phyloP scores from a whole-genome alignment of 2,113 vertebrate genomes.

The Peromyscus leucopus region DNA sequence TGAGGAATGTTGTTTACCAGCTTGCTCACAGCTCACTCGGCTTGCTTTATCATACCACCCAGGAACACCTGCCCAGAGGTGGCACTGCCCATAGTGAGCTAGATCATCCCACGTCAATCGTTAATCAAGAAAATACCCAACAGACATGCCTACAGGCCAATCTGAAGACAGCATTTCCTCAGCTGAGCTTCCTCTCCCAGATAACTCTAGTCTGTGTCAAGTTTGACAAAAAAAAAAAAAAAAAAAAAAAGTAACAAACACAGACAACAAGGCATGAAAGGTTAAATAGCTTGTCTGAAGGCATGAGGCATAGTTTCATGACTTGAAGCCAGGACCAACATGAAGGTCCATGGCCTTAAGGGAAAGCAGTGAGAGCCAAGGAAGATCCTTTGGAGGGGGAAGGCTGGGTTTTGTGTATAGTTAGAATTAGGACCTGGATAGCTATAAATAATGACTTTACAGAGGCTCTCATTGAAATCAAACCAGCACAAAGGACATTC shows the following conservation, averaged over 20 bases:
- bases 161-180: background rate
- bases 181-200: background rate
- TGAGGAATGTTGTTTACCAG: background rate
- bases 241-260: background rate
- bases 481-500: background rate
- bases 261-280: background rate
- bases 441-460: background rate
- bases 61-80: background rate
- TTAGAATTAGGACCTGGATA: background rate
- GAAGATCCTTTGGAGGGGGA: background rate
- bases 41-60: background rate
- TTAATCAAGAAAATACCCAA: background rate
- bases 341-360: background rate
- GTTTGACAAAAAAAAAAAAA: background rate
- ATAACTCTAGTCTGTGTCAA: background rate
- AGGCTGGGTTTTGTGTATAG: background rate
- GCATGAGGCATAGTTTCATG: background rate
- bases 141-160: background rate
- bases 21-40: background rate
- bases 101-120: background rate
- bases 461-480: background rate
- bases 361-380: background rate
- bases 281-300: constrained; percentile 14
- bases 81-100: background rate
- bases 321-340: background rate